Conservation (phyloP, 2,888 invertebrate species). For the Brenthis daphne region DNA sequence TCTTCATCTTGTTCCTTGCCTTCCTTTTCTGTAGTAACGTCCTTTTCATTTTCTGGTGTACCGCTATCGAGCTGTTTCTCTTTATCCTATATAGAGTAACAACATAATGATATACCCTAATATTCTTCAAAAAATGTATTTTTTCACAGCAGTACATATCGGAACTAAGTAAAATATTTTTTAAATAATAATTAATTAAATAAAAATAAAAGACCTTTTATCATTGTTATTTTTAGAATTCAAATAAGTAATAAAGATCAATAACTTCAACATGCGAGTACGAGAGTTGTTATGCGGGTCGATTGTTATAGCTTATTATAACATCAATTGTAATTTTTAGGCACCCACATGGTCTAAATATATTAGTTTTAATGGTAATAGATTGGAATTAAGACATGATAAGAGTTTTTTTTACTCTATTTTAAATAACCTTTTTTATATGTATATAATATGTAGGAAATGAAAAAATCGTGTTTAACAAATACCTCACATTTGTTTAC, state of each 20-base stretch:
- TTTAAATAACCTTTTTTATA: no score
- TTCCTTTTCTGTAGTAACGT: slow-evolving; percentile 85
- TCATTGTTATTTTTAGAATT: slow-evolving; percentile 27
- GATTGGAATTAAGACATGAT: slow-evolving; percentile 4
- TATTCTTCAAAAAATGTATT: neutral
- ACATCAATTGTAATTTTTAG: slow-evolving; percentile 24
- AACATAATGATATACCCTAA: neutral
- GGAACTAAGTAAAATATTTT: neutral
- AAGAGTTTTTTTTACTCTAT: neutral
- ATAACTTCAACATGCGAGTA: slow-evolving; percentile 24
- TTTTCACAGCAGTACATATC: neutral
- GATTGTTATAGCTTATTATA: slow-evolving; percentile 20
- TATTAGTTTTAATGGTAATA: neutral
- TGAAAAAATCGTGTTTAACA: no score
- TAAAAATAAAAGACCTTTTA: slow-evolving; percentile 25
- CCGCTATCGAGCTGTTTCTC: slow-evolving; percentile 81
- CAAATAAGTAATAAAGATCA: slow-evolving; percentile 26
- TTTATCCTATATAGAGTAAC: slow-evolving; percentile 74
- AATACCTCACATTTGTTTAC: no score
- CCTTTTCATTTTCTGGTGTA: slow-evolving; percentile 85
- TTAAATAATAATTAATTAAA: neutral
- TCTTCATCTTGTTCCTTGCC: slow-evolving; percentile 60
- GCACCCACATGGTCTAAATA: slow-evolving; percentile 28
- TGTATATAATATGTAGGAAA: no score
- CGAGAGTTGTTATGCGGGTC: slow-evolving; percentile 33